Base-by-base conservation (phyloP, 2,797 vertebrate genomes). In the Rhadinocentrus ornatus region DNA sequence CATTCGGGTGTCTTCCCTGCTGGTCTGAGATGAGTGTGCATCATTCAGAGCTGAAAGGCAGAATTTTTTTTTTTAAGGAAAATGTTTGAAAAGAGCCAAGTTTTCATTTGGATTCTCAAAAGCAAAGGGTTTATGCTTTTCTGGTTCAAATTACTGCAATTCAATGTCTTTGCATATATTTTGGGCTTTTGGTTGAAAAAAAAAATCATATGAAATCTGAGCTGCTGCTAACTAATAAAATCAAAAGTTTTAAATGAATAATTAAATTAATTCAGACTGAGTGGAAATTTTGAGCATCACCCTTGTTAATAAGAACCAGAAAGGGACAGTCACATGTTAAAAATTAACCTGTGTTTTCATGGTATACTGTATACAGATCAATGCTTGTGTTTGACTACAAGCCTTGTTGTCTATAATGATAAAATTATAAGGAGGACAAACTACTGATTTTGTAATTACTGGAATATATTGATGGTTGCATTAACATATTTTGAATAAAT, bases 401-500 rank as follows among this genome's bases (percentile, higher is more conserved):
- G 81, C 71, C 74, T 82, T 18, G 53, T 66, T 85, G 79, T 89
- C 86, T 71, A 54, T 73, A 81, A 86, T 58, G 31, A 83, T 62
- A 66, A 70, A 69, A 83, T 60, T 68, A 85, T 77, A 61, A 77
- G 13, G 41, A 75, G 13, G 37, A 68, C 71, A 74, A 86, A 94
- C 93, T 95, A 94, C 93, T 94, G 92, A 94, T 94, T 93, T 93
- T 94, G 91, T 94, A 93, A 94, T 92, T 93, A 89, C 90, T 93
- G 91, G 90, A 93, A 87, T 84, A 92, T 89, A 93, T 82, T 91
- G 88, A 93, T 90, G 88, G 90, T 82, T 92, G 88, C 90, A 93
- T 93, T 94, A 91, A 94, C 91, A 93, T 91, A 91, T 94, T 95
- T 94, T 92, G 83, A 94, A 94, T 95, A 95, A 95, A 95, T 91